Evolutionary conservation across 2,797 vertebrate genomes (phyloP).

Genomic region (Hydrolagus colliei): DNA sequence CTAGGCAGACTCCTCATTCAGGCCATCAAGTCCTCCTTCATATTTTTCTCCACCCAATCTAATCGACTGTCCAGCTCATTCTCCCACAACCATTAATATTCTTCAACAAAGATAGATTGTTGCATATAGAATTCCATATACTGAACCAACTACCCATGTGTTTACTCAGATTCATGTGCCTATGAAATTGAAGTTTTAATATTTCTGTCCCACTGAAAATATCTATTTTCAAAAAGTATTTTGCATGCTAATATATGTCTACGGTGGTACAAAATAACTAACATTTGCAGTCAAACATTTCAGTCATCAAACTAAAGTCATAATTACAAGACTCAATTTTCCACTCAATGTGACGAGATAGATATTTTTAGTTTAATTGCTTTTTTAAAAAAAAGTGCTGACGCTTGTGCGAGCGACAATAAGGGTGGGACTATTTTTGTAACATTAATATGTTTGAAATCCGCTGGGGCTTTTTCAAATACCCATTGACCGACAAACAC

Average conservation of each 20-base stretch:
- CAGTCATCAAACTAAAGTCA: neutral
- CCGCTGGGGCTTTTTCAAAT: neutral
- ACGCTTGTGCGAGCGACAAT: neutral
- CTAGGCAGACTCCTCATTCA: no score
- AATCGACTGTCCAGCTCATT: no score
- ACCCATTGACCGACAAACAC: neutral
- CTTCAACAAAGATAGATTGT: no score
- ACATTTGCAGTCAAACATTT: neutral
- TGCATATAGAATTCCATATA: no score
- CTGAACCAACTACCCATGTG: no score
- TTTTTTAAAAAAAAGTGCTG: constrained; percentile 18
- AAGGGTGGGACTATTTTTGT: neutral
- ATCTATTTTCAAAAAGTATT: neutral
- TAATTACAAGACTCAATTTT: neutral
- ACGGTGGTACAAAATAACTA: neutral
- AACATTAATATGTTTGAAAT: neutral
- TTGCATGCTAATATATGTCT: neutral
- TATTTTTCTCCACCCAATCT: no score
- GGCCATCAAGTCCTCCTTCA: no score
- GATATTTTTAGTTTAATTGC: neutral
- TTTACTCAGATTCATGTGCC: no score
- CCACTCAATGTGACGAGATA: neutral
- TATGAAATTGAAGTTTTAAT: neutral
- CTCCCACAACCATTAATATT: no score
- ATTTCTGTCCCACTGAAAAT: neutral